A percentile compares a stretch with the other conserved stretches of the same genome.
Evolutionary conservation across 1,140 invertebrate species (phyloP).

Genomic region (Octopus sinensis): DNA sequence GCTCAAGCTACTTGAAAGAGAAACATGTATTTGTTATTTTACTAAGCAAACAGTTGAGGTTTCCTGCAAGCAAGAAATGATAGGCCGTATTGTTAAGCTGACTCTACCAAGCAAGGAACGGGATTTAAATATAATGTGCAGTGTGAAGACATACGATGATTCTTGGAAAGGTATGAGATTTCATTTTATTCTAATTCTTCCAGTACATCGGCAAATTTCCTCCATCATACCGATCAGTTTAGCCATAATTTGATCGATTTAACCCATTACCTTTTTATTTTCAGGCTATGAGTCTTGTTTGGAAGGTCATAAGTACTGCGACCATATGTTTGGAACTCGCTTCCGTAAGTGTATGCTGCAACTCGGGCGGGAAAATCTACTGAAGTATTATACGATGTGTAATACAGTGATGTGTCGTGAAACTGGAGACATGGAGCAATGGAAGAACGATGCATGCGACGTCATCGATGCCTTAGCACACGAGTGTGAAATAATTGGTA

Average conservation of each 20-base stretch:
- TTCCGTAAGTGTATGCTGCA: background rate
- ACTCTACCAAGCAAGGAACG: background rate
- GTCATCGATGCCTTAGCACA: background rate
- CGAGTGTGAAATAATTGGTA: background rate
- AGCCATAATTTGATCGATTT: no score
- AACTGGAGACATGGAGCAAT: background rate
- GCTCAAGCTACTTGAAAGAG: background rate
- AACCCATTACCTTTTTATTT: background rate
- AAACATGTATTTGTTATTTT: background rate
- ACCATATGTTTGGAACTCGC: slow-evolving; percentile 1
- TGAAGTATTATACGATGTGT: background rate
- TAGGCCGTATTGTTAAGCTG: background rate
- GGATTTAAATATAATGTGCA: background rate
- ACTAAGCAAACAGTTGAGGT: background rate
- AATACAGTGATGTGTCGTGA: background rate
- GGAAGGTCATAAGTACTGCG: background rate
- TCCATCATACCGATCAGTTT: no score
- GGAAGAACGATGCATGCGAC: slow-evolving; percentile 2
- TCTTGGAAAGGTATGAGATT: background rate
- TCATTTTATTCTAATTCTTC: background rate
- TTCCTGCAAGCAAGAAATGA: background rate
- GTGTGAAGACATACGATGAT: background rate
- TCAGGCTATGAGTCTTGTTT: background rate
- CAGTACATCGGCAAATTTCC: no score
- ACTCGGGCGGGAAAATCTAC: background rate